These are phyloP conservation scores for Tympanuchus pallidicinctus DNA, from an alignment of 2,113 vertebrate genomes.

Conservation along the genomic window DNA sequence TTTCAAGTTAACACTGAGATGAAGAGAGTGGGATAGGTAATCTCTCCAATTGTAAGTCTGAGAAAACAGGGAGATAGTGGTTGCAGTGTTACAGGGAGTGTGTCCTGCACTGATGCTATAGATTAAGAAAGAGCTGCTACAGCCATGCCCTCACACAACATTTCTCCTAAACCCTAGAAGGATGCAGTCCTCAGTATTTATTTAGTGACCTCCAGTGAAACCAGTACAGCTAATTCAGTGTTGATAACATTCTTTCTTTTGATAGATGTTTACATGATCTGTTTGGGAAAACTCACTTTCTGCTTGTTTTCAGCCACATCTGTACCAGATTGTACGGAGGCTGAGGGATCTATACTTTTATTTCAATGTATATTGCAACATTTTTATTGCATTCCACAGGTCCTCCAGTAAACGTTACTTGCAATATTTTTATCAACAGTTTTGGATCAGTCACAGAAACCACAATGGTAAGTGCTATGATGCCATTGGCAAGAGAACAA, in stretches of 20 bases:
- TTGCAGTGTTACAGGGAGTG: not conserved
- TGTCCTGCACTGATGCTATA: accelerated
- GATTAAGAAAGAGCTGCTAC: not conserved
- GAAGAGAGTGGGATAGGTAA: not conserved
- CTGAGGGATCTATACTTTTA: conserved; percentile 75
- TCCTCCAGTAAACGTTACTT: conserved; percentile 98
- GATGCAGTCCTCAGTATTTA: not conserved
- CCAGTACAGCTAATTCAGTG: not conserved
- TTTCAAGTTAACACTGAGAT: not conserved
- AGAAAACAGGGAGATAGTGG: not conserved
- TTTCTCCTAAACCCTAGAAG: not conserved
- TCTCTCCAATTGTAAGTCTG: not conserved
- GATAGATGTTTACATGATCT: not conserved
- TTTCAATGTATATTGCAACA: conserved; percentile 84
- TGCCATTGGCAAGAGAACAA: conserved; percentile 78
- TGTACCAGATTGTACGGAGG: conserved; percentile 75
- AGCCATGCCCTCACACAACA: not conserved
- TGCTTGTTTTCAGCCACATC: conserved; percentile 71
- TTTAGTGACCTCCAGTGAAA: not conserved
- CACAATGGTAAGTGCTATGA: conserved; percentile 92
- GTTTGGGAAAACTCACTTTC: conserved; percentile 67
- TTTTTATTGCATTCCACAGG: conserved; percentile 94
- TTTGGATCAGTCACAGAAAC: conserved; percentile 98
- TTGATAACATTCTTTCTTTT: not conserved
- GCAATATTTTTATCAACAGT: conserved; percentile 99